These are phyloP conservation scores for Creontiades dilutus DNA, from an alignment of 2,888 invertebrate genomes.

Conservation along the genomic window DNA sequence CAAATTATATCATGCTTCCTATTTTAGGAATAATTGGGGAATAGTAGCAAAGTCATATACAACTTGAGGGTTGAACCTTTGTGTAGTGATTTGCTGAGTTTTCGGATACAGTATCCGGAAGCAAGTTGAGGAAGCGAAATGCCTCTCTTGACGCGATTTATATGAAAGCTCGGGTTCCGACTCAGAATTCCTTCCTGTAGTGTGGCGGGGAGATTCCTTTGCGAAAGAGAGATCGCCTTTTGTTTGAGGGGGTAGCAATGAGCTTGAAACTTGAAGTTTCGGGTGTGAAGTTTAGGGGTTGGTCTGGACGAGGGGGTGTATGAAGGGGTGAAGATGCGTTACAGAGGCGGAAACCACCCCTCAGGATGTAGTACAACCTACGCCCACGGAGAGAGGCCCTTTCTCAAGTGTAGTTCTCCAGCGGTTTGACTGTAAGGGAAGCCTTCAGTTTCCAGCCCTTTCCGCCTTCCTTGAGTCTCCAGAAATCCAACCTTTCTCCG, in stretches of 20 bases:
- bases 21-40: no score
- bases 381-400: not conserved
- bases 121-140: no score
- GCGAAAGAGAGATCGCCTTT: not conserved
- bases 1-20: no score
- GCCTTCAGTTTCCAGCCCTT: not conserved
- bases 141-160: no score
- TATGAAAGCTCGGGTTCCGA: no score
- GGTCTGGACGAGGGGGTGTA: not conserved
- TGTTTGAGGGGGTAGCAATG: not conserved
- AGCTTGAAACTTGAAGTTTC: constrained; percentile 6
- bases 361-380: not conserved
- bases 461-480: not conserved
- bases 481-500: not conserved
- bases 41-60: no score
- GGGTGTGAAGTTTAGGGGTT: not conserved
- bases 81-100: no score
- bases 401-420: constrained; percentile 15
- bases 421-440: not conserved
- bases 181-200: no score
- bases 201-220: not conserved
- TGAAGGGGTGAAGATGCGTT: not conserved
- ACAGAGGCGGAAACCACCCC: constrained; percentile 23
- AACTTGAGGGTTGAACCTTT: no score
- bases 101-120: no score